Conservation (phyloP, 2,113 vertebrate species). For the Theristicus caerulescens region DNA sequence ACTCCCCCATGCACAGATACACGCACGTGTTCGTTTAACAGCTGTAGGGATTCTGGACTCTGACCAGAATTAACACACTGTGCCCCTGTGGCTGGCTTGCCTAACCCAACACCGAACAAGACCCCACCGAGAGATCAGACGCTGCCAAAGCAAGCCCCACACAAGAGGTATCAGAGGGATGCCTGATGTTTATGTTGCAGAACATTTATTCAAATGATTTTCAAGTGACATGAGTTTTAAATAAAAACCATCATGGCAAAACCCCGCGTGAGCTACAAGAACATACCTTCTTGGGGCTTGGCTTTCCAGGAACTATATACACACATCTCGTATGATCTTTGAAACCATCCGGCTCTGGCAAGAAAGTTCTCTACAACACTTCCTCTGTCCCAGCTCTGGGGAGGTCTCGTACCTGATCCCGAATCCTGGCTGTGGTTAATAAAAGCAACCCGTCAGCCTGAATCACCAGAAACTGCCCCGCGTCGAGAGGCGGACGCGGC, state of each 20-base stretch:
- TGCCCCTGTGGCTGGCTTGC: neutral
- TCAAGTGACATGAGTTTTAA: neutral
- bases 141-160: neutral
- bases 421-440: neutral
- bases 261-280: neutral
- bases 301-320: neutral
- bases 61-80: neutral
- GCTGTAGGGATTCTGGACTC: neutral
- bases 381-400: neutral
- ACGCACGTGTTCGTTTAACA: neutral
- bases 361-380: neutral
- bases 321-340: neutral
- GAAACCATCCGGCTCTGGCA: neutral
- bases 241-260: neutral
- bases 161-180: neutral
- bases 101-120: neutral
- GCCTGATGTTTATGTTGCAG: neutral
- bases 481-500: accelerated
- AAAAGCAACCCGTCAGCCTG: neutral
- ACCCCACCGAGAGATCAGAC: neutral
- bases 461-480: neutral
- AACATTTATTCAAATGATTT: neutral
- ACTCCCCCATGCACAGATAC: neutral
- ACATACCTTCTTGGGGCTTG: neutral
- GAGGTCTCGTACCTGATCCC: neutral